A percentile compares a stretch with the other conserved stretches of the same genome.
phyloP scores from a whole-genome alignment of 2,797 vertebrate genomes.

The Crax fasciolata region DNA sequence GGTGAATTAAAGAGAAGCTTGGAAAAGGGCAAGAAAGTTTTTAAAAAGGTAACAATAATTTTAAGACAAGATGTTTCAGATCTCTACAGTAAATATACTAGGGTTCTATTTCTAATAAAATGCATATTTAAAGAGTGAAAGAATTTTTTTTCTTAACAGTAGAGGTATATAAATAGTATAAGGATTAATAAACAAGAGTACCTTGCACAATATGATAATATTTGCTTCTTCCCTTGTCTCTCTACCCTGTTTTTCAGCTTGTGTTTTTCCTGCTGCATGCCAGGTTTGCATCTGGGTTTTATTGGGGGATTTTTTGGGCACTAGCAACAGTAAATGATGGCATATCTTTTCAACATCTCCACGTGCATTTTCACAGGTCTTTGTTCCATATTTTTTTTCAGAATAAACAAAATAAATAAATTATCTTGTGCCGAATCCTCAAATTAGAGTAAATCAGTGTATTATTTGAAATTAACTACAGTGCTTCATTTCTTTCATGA shows the following conservation, averaged over 20 bases:
- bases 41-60: conserved; percentile 11
- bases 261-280: not conserved
- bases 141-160: not conserved
- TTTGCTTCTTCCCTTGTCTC: not conserved
- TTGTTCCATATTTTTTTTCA: not conserved
- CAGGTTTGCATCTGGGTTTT: not conserved
- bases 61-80: not conserved
- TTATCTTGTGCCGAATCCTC: not conserved
- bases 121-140: not conserved
- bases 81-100: not conserved
- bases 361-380: not conserved
- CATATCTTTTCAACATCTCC: not conserved
- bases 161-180: not conserved
- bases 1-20: conserved; percentile 25
- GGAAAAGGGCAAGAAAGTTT: conserved; percentile 20
- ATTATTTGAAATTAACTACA: not conserved
- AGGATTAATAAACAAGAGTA: not conserved
- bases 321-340: not conserved
- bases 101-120: not conserved
- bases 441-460: not conserved
- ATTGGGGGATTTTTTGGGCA: not conserved
- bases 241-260: not conserved
- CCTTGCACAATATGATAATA: not conserved
- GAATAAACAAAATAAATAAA: not conserved
- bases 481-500: not conserved